Conservation (phyloP, 2,113 vertebrate species). For the Xenopus laevis region DNA sequence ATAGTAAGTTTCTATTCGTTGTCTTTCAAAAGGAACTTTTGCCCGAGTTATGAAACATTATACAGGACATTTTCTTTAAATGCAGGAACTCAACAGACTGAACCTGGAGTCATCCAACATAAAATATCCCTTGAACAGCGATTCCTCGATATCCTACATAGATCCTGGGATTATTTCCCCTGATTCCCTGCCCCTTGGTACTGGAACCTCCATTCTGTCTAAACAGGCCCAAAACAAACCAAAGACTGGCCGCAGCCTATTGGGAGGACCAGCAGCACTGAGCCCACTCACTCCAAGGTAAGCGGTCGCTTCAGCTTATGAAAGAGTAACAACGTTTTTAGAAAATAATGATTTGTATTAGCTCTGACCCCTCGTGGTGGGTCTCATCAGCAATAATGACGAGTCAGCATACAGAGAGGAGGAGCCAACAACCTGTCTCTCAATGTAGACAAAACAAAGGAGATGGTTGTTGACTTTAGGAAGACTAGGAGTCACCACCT, state of each 20-base stretch:
- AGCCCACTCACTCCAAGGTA: slow-evolving; percentile 94
- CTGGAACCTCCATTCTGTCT: slow-evolving; percentile 79
- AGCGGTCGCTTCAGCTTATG: background rate
- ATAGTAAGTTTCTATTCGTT: slow-evolving; percentile 71
- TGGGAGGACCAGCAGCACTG: slow-evolving; percentile 85
- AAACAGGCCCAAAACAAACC: slow-evolving; percentile 95
- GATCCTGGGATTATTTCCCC: slow-evolving; percentile 92
- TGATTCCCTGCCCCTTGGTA: slow-evolving; percentile 79
- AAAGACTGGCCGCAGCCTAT: slow-evolving; percentile 88
- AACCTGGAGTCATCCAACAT: slow-evolving; percentile 96
- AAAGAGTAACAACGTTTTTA: no score
- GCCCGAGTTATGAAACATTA: no score
- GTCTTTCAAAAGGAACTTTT: background rate
- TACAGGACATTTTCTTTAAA: slow-evolving; percentile 10
- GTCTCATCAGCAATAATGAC: no score
- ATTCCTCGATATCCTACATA: slow-evolving; percentile 92
- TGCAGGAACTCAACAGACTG: slow-evolving; percentile 92
- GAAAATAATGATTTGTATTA: no score
- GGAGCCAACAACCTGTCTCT: no score
- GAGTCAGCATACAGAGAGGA: no score
- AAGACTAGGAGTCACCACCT: no score
- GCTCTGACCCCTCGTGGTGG: background rate
- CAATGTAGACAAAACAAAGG: no score
- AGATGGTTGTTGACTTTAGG: no score
- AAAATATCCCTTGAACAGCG: slow-evolving; percentile 85